Percentiles rank a stretch among this genome's conserved stretches.
These are phyloP conservation scores for Hydractinia echinata DNA, from an alignment of 30 jellyfish, hydroid and myxozoan genomes.

Conservation along the genomic window DNA sequence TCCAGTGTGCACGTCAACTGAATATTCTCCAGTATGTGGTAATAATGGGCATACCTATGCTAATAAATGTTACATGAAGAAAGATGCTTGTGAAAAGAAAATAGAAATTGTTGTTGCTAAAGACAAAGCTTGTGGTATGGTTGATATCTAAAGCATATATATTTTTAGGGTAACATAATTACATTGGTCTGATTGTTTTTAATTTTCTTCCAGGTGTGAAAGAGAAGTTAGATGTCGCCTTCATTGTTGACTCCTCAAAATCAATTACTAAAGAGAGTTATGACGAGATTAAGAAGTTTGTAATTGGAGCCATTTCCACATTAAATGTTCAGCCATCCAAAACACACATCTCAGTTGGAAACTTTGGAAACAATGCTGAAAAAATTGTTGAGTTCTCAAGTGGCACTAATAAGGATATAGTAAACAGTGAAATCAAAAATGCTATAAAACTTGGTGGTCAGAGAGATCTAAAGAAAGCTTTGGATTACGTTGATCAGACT, in stretches of 20 bases:
- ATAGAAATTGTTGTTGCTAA: background rate
- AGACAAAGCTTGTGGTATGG: slow-evolving; percentile 26
- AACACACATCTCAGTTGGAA: slow-evolving; percentile 54
- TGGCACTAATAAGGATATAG: background rate
- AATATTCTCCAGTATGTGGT: slow-evolving; percentile 61
- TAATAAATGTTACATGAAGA: slow-evolving; percentile 52
- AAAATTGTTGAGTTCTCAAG: slow-evolving; percentile 31
- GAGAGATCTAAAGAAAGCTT: slow-evolving; percentile 52
- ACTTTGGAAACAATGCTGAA: slow-evolving; percentile 42
- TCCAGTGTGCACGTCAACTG: slow-evolving; percentile 22
- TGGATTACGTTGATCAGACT: slow-evolving; percentile 23
- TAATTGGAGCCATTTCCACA: background rate
- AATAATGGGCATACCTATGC: slow-evolving; percentile 70
- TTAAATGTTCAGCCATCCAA: background rate
- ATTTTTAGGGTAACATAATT: too few species aligned
- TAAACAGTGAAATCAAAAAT: background rate
- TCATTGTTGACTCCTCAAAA: slow-evolving; percentile 37
- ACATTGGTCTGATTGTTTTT: background rate
- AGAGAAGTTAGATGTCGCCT: slow-evolving; percentile 20
- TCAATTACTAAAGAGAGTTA: background rate
- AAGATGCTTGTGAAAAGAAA: slow-evolving; percentile 34
- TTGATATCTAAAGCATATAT: too few species aligned
- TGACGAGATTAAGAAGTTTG: background rate
- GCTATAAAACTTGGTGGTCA: slow-evolving; percentile 51
- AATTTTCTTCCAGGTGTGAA: slow-evolving; percentile 45